A percentile compares a stretch with the other conserved stretches of the same genome.
phyloP scores from a whole-genome alignment of 2,888 invertebrate genomes.

The Pterobdella sp. region DNA sequence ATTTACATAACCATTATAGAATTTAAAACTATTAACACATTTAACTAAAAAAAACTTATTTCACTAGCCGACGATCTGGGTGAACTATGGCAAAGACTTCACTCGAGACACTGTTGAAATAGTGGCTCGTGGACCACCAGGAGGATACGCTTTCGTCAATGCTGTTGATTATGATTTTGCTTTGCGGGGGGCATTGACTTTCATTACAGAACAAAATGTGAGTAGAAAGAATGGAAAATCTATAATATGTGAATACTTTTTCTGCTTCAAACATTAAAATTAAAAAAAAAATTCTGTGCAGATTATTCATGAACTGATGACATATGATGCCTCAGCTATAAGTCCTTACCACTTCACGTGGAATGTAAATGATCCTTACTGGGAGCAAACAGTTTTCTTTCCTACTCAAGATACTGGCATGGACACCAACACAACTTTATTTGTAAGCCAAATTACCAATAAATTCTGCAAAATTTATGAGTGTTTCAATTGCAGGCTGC shows the following conservation, averaged over 20 bases:
- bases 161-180: conserved; percentile 58
- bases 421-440: conserved; percentile 86
- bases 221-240: background rate
- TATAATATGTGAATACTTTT: background rate
- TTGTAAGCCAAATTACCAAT: conserved; percentile 58
- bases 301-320: conserved; percentile 34
- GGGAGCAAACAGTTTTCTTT: conserved; percentile 47
- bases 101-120: conserved; percentile 87
- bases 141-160: conserved; percentile 85
- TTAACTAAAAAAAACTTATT: background rate
- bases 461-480: too few relatives aligned
- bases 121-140: conserved; percentile 84
- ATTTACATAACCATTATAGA: too few relatives aligned
- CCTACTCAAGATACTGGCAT: conserved; percentile 82
- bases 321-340: conserved; percentile 32
- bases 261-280: background rate
- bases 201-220: conserved; percentile 36
- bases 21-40: too few relatives aligned
- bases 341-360: conserved; percentile 45
- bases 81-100: conserved; percentile 85
- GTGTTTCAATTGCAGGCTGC: conserved; percentile 52
- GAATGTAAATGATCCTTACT: conserved; percentile 44
- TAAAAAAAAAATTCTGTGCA: conserved; percentile 14
- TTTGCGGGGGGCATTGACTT: conserved; percentile 33
- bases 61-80: conserved; percentile 51